These are phyloP conservation scores for Corbicula japonica DNA, from an alignment of 2,888 invertebrate species.

Conservation along the genomic window DNA sequence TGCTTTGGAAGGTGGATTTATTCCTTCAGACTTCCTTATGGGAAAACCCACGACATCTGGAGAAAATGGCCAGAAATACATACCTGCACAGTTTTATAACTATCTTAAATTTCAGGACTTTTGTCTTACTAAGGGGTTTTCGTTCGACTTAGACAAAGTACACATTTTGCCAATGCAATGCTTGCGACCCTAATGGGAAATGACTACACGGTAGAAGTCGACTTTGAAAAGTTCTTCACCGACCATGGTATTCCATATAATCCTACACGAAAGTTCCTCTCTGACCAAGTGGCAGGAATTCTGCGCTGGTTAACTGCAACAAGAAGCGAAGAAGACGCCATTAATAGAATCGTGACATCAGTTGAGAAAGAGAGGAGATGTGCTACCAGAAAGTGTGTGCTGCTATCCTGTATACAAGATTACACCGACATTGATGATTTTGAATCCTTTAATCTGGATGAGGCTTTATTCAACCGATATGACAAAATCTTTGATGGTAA, in stretches of 20 bases:
- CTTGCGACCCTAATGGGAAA: constrained; percentile 95
- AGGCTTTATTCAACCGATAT: not conserved
- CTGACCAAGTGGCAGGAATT: constrained; percentile 90
- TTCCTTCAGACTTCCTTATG: constrained; percentile 89
- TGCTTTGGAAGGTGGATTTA: constrained; percentile 91
- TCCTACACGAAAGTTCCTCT: constrained; percentile 79
- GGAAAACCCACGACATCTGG: not conserved
- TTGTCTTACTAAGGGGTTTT: constrained; percentile 81
- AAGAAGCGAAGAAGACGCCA: not conserved
- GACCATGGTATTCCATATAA: constrained; percentile 62
- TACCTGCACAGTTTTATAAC: constrained; percentile 89
- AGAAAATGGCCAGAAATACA: constrained; percentile 28
- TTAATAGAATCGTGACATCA: constrained; percentile 85
- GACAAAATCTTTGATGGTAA: not conserved
- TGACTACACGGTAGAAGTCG: constrained; percentile 90
- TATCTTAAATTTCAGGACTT: constrained; percentile 89
- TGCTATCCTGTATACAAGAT: constrained; percentile 79
- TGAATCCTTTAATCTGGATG: constrained; percentile 1
- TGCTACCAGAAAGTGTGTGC: too few relatives aligned
- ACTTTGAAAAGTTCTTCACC: constrained; percentile 73
- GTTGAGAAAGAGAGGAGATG: constrained; percentile 70
- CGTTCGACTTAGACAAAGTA: constrained; percentile 89
- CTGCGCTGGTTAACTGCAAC: constrained; percentile 90
- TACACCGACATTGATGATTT: constrained; percentile 72
- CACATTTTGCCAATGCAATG: constrained; percentile 91